Evolutionary conservation across 1,140 invertebrate species (phyloP).

Genomic region (Glossosoma conforme): DNA sequence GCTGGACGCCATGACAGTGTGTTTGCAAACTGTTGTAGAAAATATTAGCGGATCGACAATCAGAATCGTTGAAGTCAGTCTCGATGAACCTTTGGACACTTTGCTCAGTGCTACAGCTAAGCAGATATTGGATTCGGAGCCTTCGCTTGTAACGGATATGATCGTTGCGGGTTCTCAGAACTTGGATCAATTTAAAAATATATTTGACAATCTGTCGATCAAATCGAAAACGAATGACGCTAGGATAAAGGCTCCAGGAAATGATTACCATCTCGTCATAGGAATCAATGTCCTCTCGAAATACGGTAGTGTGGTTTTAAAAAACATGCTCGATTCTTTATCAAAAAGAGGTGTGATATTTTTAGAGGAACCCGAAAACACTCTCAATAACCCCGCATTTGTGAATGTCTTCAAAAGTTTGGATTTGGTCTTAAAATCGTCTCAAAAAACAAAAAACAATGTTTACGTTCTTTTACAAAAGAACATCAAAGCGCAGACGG

Average conservation of each 20-base stretch:
- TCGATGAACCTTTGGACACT: constrained; percentile 58
- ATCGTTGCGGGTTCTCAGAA: constrained; percentile 48
- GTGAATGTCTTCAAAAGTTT: constrained; percentile 38
- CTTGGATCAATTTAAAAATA: constrained; percentile 43
- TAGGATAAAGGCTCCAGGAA: constrained; percentile 49
- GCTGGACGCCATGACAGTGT: constrained; percentile 57
- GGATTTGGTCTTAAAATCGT: constrained; percentile 51
- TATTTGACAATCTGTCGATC: constrained; percentile 51
- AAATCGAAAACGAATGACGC: constrained; percentile 56
- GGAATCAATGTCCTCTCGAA: constrained; percentile 56
- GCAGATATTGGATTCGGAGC: constrained; percentile 62
- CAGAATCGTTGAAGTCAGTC: constrained; percentile 71
- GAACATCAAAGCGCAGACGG: constrained; percentile 36
- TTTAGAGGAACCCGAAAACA: constrained; percentile 62
- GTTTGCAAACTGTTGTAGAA: constrained; percentile 72
- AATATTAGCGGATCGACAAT: constrained; percentile 70
- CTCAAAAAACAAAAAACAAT: constrained; percentile 54
- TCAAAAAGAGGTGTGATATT: constrained; percentile 72
- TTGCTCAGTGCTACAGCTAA: constrained; percentile 54
- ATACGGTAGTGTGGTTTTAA: constrained; percentile 48
- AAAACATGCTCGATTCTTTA: constrained; percentile 59
- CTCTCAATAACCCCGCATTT: constrained; percentile 46
- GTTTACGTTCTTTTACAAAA: constrained; percentile 58
- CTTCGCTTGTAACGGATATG: constrained; percentile 58
- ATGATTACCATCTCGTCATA: constrained; percentile 61